Base-by-base conservation (phyloP, 2,113 vertebrate genomes). In the Stictonetta naevosa region DNA sequence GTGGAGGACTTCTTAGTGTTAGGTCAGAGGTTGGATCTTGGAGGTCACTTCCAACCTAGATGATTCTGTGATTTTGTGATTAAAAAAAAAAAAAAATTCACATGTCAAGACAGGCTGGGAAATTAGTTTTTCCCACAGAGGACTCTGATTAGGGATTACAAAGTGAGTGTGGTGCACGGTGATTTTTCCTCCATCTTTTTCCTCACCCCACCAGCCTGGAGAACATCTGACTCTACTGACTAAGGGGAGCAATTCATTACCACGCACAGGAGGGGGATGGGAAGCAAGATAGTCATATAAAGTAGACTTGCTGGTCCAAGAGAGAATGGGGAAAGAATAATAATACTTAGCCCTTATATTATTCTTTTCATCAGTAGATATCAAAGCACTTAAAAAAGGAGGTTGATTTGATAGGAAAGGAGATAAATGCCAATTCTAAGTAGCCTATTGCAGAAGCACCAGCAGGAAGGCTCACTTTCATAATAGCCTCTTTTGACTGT, bases 41-140 rank as follows among this genome's bases (percentile, higher is more conserved):
- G n/a, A n/a, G n/a, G n/a, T n/a, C n/a, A n/a, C n/a, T n/a, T n/a
- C n/a, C n/a, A n/a, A n/a, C n/a, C n/a, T n/a, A n/a, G n/a, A n/a
- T n/a, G n/a, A n/a, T n/a, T n/a, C n/a, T n/a, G n/a, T n/a, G n/a
- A n/a, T n/a, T n/a, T n/a, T n/a, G n/a, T n/a, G n/a, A n/a, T n/a
- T n/a, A n/a, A n/a, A n/a, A n/a, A n/a, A n/a, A n/a, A n/a, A n/a
- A n/a, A n/a, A n/a, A n/a, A n/a, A n/a, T n/a, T 96, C 96, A 97
- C 95, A 96, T 13, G 2, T 97, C 95, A 60, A 96, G 97, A 98
- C 97, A 98, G 93, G 95, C 79, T 92, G 92, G 95, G 93, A 98
- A 98, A 98, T 98, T 97, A 97, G 97, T 95, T 98, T 98, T 97
- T 95, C 93, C 95, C 95, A 91, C 88, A 48, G 89, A 97, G 85